phyloP scores from a whole-genome alignment of 1,140 invertebrate genomes.

The Cotesia glomerata region DNA sequence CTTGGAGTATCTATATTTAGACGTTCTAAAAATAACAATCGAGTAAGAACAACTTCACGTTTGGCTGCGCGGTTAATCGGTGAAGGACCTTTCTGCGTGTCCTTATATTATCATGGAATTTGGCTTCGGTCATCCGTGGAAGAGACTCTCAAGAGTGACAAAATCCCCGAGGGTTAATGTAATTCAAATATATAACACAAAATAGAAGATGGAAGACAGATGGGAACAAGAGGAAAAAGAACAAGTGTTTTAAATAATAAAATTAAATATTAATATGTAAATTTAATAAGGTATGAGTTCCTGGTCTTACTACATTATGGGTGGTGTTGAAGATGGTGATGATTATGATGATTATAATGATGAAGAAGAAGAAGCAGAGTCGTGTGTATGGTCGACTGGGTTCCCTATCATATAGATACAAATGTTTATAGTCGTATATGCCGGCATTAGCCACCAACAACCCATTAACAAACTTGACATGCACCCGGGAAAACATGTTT shows the following conservation, averaged over 20 bases:
- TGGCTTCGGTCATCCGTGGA: background rate
- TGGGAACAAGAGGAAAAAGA: background rate
- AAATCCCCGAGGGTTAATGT: background rate
- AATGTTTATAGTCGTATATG: background rate
- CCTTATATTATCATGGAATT: conserved; percentile 15
- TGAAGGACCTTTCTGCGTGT: conserved; percentile 19
- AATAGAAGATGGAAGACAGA: background rate
- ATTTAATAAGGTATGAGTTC: no score
- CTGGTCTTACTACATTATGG: no score
- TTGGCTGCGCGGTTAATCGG: background rate
- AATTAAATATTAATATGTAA: background rate
- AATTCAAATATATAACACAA: no score
- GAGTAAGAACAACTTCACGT: conserved; percentile 10
- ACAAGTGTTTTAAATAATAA: background rate
- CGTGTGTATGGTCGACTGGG: conserved; percentile 18
- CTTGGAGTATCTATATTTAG: conserved; percentile 5
- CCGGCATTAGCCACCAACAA: conserved; percentile 31
- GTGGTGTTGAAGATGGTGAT: background rate
- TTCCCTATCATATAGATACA: conserved; percentile 27
- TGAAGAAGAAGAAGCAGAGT: background rate
- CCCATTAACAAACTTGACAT: conserved; percentile 42
- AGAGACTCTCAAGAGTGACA: background rate
- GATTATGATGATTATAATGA: background rate
- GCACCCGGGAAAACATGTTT: conserved; percentile 45
- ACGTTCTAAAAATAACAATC: conserved; percentile 19